phyloP scores from a whole-genome alignment of 2,113 vertebrate species.

The Polyodon spathula region DNA sequence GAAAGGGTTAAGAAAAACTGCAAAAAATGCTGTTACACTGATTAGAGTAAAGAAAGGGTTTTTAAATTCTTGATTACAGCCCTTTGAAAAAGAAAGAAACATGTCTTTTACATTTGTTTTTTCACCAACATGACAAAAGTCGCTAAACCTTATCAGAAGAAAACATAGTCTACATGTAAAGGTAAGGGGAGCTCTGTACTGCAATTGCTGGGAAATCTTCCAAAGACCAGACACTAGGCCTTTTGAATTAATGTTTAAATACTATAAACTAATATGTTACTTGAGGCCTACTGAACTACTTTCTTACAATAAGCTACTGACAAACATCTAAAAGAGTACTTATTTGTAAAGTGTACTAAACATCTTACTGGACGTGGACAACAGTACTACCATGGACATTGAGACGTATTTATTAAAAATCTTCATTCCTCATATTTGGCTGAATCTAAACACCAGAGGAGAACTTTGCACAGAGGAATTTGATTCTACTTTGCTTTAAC shows the following conservation, averaged over 20 bases:
- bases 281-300: not conserved
- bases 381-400: not conserved
- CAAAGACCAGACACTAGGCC: not conserved
- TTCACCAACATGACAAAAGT: not conserved
- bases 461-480: not conserved
- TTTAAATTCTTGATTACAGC: not conserved
- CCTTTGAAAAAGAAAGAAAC: no score
- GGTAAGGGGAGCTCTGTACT: not conserved
- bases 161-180: not conserved
- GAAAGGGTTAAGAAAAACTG: no score
- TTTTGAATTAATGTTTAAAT: not conserved
- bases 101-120: not conserved
- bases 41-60: no score
- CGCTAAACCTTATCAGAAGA: not conserved
- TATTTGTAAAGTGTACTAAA: not conserved
- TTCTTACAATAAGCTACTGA: not conserved
- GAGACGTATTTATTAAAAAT: no score
- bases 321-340: not conserved
- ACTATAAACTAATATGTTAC: no score
- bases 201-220: slow-evolving; percentile 10
- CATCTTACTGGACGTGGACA: not conserved
- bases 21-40: no score
- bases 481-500: not conserved
- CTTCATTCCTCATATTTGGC: no score
- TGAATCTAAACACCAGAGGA: not conserved